Conservation (phyloP, 1,140 invertebrate species). For the Sycophaga agraensis region DNA sequence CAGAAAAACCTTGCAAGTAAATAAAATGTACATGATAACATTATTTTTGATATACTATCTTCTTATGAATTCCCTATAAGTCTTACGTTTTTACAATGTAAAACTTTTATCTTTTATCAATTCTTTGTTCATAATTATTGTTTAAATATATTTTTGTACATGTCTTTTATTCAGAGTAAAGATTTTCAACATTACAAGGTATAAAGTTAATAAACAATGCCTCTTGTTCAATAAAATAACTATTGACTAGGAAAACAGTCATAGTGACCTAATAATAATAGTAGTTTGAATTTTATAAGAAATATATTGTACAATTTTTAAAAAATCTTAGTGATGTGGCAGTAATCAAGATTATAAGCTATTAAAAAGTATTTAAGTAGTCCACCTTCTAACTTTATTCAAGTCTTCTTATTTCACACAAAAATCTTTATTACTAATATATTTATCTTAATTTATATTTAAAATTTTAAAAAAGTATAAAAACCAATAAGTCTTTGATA, state of each 20-base stretch:
- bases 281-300: neutral
- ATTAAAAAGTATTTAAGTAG: slow-evolving; percentile 3
- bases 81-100: no score
- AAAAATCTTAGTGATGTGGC: slow-evolving; percentile 14
- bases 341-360: slow-evolving; percentile 1
- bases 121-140: no score
- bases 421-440: no score
- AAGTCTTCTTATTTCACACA: no score
- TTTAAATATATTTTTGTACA: neutral
- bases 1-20: slow-evolving; percentile 6
- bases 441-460: neutral
- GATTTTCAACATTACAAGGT: neutral
- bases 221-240: slow-evolving; percentile 15
- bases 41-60: no score
- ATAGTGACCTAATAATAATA: slow-evolving; percentile 15
- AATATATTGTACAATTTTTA: slow-evolving; percentile 4
- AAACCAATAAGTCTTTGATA: slow-evolving; percentile 6
- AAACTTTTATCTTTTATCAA: no score
- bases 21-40: slow-evolving; percentile 14
- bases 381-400: no score
- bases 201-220: slow-evolving; percentile 4
- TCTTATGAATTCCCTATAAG: no score
- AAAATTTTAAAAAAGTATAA: slow-evolving; percentile 5
- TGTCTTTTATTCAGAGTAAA: neutral
- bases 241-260: slow-evolving; percentile 27